Evolutionary conservation across 2,888 invertebrate genomes (phyloP), one percentile per base, ranked within the genome.

Genomic region (Cryptus viduatorius): DNA sequence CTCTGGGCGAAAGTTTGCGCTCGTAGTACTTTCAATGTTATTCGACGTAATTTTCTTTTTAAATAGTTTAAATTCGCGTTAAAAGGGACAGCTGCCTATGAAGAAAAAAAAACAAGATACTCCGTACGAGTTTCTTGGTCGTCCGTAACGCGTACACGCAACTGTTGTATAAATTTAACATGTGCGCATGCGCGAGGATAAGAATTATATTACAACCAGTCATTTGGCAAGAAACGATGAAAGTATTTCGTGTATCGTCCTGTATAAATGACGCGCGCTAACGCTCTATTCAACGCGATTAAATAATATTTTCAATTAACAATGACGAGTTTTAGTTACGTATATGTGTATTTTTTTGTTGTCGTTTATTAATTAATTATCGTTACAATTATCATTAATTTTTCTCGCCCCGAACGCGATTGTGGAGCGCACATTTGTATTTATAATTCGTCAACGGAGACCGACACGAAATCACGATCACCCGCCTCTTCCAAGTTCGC

Each of bases 161-260:
- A 75, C 48, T 56, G n/a, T 61, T 71, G 64, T 42, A 50, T 48
- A 53, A 69, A 69, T 75, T 75, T 69, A 42, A 84, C 29, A 29
- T 61, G 12, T 67, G 48, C 77, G 81, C 72, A 61, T 24, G 19
- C 53, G 75, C 82, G 67, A 68, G 56, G 76, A 73, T 81, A 82
- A 82, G 71, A 88, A 90, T 88, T 90, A 91, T 89, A 88, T 90
- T 91, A 91, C 90, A 90, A 89, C 88, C 88, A 87, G 85, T 86
- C 88, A 87, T 84, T 85, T 85, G 82, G 80, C 83, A 86, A 88
- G 85, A 86, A 87, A 87, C 88, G 83, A 83, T 79, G 87, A 87
- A 78, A 86, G 83, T 87, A 81, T 83, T 86, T 87, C 86, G 83
- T 83, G 79, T 72, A 80, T 76, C 56, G 81, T 79, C 50, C 64